phyloP scores from a whole-genome alignment of 2,888 invertebrate species.

The Bruchidius siliquastri region DNA sequence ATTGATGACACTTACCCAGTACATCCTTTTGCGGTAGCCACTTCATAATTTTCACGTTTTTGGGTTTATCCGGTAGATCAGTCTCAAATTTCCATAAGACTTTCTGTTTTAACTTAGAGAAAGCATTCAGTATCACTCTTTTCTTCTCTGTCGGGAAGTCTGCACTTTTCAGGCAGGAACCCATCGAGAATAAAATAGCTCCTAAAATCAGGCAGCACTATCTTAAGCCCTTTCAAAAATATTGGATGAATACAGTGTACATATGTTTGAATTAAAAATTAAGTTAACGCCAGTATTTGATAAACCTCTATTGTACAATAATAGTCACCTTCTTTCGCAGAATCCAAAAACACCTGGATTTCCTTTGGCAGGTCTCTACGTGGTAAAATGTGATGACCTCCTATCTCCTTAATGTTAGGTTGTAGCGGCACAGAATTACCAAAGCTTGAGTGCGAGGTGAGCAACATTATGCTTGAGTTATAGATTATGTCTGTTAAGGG shows the following conservation, averaged over 20 bases:
- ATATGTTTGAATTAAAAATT: too few species aligned
- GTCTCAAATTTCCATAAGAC: conserved; percentile 66
- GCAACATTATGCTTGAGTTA: conserved; percentile 34
- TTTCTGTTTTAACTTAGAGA: conserved; percentile 57
- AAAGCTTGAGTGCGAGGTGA: conserved; percentile 50
- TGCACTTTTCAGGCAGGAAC: conserved; percentile 54
- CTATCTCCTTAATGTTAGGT: conserved; percentile 56
- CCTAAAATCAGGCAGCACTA: conserved; percentile 39
- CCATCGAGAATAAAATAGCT: conserved; percentile 57
- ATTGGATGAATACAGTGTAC: too few species aligned
- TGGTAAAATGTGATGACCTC: conserved; percentile 49
- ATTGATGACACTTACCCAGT: conserved; percentile 33
- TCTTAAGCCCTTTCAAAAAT: too few species aligned
- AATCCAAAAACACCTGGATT: conserved; percentile 51
- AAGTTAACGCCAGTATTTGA: too few species aligned
- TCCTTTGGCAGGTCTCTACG: conserved; percentile 40
- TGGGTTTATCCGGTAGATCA: conserved; percentile 30
- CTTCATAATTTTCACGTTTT: conserved; percentile 42
- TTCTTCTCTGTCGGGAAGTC: conserved; percentile 52
- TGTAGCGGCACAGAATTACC: conserved; percentile 50
- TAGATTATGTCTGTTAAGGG: conserved; percentile 28
- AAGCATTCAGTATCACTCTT: conserved; percentile 53
- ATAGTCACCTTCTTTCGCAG: conserved; percentile 34
- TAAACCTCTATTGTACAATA: too few species aligned
- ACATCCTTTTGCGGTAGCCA: conserved; percentile 39